Base-by-base conservation (phyloP, 2,888 invertebrate species). In the Leptinotarsa haldemani region DNA sequence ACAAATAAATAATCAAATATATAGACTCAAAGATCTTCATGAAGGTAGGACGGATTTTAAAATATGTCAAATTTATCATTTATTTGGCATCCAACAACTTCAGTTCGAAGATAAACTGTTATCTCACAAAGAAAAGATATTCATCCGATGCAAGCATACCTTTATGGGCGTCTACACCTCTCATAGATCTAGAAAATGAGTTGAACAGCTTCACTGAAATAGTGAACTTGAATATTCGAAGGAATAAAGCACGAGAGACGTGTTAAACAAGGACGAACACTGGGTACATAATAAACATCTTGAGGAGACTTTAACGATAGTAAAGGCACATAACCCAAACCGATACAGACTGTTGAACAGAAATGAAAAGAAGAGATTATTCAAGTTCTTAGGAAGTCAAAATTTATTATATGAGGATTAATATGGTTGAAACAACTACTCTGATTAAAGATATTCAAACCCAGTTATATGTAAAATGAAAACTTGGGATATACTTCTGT, bases 231-330 rank as follows among this genome's bases (percentile, higher is more conserved):
- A 80, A 82, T 80, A 81, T 82, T 81, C 81, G 77, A 80, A 80
- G 82, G 82, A 81, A 83, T 82, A 84, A 82, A 78, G 83, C 83
- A 81, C 82, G 80, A 83, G 79, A 79, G 80, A 80, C 80, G 76
- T 67, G 70, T 66, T 74, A 71, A 70, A 77, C 72, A 73, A 72
- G 74, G 76, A 75, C 73, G 68, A 53, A 66, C 50, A 69, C 48
- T 22, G 53, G 64, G 69, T 61, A 71, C 68, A 73, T 76, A 73
- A 77, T 77, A 69, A 71, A 74, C 74, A 77, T 77, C 75, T 73
- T 70, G 65, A 58, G 76, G 79, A 76, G 81, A 80, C 77, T 78
- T 72, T 75, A 79, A 79, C 79, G 79, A 74, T 80, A 71, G 76
- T 75, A 69, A 75, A 79, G 74, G 79, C 76, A 80, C 77, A 78